Percentiles rank a stretch among this genome's conserved stretches.
Conservation (phyloP, 2,113 vertebrate genomes). For the Tretioscincus oriximinensis region DNA sequence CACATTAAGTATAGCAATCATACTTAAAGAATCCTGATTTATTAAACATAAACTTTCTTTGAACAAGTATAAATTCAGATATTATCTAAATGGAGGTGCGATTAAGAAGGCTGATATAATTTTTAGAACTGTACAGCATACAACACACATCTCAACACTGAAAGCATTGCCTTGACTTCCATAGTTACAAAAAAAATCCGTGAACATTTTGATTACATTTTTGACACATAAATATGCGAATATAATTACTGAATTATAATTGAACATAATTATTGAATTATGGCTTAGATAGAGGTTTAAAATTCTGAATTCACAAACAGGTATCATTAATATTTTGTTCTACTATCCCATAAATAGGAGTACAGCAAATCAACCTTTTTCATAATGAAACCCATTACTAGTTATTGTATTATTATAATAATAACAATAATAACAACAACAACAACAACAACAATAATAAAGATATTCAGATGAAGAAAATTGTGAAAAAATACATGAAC, state of each 20-base stretch:
- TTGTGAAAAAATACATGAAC: slow-evolving; percentile 39
- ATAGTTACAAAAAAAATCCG: not conserved
- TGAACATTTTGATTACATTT: not conserved
- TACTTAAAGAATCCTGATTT: not conserved
- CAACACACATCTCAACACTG: not conserved
- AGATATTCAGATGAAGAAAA: slow-evolving; percentile 26
- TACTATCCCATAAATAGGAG: not conserved
- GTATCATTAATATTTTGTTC: not conserved
- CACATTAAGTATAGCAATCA: not conserved
- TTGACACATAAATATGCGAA: not conserved
- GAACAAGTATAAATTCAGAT: not conserved
- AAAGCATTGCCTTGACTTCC: not conserved
- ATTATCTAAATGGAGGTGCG: not conserved
- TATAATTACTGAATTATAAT: too few relatives aligned
- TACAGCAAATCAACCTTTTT: not conserved
- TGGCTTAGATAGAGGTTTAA: not conserved
- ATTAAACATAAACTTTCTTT: not conserved
- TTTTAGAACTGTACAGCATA: not conserved
- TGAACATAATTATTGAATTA: not conserved
- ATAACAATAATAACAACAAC: too few relatives aligned
- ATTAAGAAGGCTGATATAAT: not conserved
- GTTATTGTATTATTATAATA: too few relatives aligned
- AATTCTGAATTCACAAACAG: not conserved
- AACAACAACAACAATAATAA: too few relatives aligned
- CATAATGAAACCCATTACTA: not conserved